These are phyloP conservation scores for Himalopsyche tibetana DNA, from an alignment of 2,888 invertebrate genomes.

Conservation along the genomic window DNA sequence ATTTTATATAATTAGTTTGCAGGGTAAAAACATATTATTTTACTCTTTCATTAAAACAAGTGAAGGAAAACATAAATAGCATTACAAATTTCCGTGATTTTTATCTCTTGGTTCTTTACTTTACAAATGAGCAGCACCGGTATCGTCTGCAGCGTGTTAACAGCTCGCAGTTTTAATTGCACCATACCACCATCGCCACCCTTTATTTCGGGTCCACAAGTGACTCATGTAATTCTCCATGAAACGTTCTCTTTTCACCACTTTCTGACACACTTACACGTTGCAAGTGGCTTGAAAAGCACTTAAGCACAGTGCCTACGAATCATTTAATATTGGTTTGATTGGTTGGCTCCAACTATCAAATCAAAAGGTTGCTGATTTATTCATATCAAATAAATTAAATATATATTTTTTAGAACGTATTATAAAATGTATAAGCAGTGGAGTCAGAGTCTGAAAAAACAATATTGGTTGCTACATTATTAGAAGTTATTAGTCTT, in stretches of 20 bases:
- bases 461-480: too few species aligned
- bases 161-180: conserved; percentile 26
- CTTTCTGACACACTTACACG: neutral
- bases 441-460: too few species aligned
- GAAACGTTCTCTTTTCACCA: neutral
- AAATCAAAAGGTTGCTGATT: too few species aligned
- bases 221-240: conserved; percentile 28
- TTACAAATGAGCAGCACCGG: conserved; percentile 12
- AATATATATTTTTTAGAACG: too few species aligned
- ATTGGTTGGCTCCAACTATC: too few species aligned
- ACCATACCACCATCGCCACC: conserved; percentile 13
- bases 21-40: too few species aligned
- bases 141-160: conserved; percentile 2
- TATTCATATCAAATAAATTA: too few species aligned
- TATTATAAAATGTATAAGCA: too few species aligned
- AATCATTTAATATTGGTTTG: too few species aligned
- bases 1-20: too few species aligned
- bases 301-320: neutral
- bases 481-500: too few species aligned
- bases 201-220: conserved; percentile 11
- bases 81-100: neutral
- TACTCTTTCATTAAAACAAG: too few species aligned
- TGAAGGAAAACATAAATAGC: neutral
- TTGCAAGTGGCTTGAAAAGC: neutral
- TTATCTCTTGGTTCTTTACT: neutral